These are phyloP conservation scores for Aphidoletes aphidimyza DNA, from an alignment of 2,888 invertebrate species.

Conservation along the genomic window DNA sequence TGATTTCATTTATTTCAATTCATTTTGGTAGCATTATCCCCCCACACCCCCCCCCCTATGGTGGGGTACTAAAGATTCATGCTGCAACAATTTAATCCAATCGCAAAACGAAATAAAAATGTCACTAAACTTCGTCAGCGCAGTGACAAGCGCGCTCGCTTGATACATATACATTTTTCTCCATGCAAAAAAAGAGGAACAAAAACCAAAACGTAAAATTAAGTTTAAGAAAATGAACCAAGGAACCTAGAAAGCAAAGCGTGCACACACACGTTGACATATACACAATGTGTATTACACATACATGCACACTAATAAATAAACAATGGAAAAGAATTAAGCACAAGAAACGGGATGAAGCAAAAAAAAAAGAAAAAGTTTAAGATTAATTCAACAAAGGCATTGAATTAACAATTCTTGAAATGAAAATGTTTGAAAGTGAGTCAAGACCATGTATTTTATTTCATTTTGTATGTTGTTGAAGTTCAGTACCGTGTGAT, in stretches of 20 bases:
- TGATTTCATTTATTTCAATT: background rate
- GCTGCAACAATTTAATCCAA: conserved; percentile 17
- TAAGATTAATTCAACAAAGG: conserved; percentile 38
- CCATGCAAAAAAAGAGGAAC: background rate
- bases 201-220: background rate
- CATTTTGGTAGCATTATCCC: background rate
- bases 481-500: background rate
- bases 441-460: background rate
- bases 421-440: background rate
- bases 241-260: no score
- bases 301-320: background rate
- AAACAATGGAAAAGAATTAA: background rate
- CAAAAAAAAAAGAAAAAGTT: background rate
- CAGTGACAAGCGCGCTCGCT: background rate
- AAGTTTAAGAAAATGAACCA: background rate
- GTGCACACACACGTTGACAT: no score
- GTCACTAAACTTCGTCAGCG: background rate
- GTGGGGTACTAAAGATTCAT: background rate
- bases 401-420: conserved; percentile 4
- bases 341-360: background rate
- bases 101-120: conserved; percentile 2
- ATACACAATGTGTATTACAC: background rate
- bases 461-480: background rate
- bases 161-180: background rate
- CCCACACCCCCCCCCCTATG: background rate